A percentile compares a stretch with the other conserved stretches of the same genome.
These are phyloP conservation scores for Clivina fossor DNA, from an alignment of 2,888 invertebrate species.

Conservation along the genomic window DNA sequence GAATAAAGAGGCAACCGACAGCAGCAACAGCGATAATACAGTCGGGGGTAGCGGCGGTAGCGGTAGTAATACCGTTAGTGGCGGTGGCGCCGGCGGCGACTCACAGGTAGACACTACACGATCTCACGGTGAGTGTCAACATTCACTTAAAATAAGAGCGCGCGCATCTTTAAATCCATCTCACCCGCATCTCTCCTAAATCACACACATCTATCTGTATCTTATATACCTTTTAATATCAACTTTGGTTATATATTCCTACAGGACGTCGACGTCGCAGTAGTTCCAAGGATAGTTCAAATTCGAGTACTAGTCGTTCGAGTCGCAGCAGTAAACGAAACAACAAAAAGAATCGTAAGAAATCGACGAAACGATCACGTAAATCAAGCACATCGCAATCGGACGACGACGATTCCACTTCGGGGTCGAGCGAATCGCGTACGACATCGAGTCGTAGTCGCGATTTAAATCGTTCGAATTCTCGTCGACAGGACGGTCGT, in stretches of 20 bases:
- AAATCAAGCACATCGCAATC: slow-evolving; percentile 29
- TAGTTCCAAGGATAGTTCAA: slow-evolving; percentile 34
- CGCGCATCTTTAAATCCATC: no score
- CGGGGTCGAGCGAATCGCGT: slow-evolving; percentile 20
- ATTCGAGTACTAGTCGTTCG: slow-evolving; percentile 35
- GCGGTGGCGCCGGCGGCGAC: slow-evolving; percentile 53
- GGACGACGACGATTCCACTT: slow-evolving; percentile 21
- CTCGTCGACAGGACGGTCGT: no score
- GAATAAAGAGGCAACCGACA: background rate
- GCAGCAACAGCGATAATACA: slow-evolving; percentile 6
- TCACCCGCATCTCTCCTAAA: no score
- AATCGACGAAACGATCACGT: slow-evolving; percentile 28
- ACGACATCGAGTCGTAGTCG: slow-evolving; percentile 11
- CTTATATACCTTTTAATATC: no score
- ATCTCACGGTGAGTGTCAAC: slow-evolving; percentile 48
- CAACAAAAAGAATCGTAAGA: slow-evolving; percentile 27
- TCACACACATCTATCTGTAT: no score
- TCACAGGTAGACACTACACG: slow-evolving; percentile 52
- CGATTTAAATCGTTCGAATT: slow-evolving; percentile 4
- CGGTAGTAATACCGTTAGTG: slow-evolving; percentile 47
- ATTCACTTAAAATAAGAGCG: no score
- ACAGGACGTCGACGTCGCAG: slow-evolving; percentile 24
- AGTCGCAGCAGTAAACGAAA: slow-evolving; percentile 23
- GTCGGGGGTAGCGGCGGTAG: slow-evolving; percentile 45
- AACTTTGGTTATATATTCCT: no score